Base-by-base conservation (phyloP, 2,888 invertebrate genomes). In the Rugalucina vietnamica region DNA sequence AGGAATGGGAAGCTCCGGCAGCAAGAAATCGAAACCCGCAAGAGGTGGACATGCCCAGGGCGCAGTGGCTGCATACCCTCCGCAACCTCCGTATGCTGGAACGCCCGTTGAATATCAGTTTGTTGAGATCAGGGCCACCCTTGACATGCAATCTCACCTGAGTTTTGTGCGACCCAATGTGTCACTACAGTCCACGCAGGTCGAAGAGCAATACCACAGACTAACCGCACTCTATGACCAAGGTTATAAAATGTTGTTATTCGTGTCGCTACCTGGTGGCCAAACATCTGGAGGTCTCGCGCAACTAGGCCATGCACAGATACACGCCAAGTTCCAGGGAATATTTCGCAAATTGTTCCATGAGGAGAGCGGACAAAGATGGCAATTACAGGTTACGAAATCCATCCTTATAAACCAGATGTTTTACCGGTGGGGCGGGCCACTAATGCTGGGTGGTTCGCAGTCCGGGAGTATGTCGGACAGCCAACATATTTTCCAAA, bases 321-420 rank as follows among this genome's bases (percentile, higher is more conserved):
- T 81, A 4, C 81, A 60, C 18, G 70, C 78, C 37, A 86, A 84
- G 71, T 88, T 88, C 29, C 92, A 92, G 57, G 92, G 89, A n/a
- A 90, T 92, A 71, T 92, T 91, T 76, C 88, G 90, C 36, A 86
- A 87, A 24, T 80, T 89, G 32, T 89, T 90, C 5, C 79, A 86
- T 14, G 86, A 84, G 27, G 89, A 89, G 32, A 71, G 32, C 14
- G 77, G 81, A 10, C 90, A 92, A 65, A 81, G 84, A 37, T 93
- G 91, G 91, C 84, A 89, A 65, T 76, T 94, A 37, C 85, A 87
- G 5, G 89, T 93, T 34, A 92, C 92, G 57, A 94, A 94, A 78
- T 91, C 93, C 0, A 74, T 82, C 14, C 27, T 89, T 1, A 49
- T 84, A 0, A 84, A 82, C 24, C 82, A 87, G 76, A 87, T 82